Evolutionary conservation across 2,113 vertebrate genomes (phyloP), one percentile per base, ranked within the genome.

Genomic region (Tenebrosternarchus preto): DNA sequence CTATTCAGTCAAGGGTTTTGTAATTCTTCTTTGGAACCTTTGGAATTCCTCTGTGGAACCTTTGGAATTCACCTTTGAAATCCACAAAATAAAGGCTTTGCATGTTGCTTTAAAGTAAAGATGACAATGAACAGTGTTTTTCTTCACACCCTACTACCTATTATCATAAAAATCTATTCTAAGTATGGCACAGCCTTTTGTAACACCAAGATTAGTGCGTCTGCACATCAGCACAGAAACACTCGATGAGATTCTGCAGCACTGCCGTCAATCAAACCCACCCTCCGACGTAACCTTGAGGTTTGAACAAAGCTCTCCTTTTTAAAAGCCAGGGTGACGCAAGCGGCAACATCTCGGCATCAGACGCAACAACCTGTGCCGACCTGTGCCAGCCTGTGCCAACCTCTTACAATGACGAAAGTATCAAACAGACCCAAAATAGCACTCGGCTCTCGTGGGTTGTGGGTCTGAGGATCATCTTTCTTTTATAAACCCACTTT

Each of bases 371-470:
- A 82, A 82, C 80, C 60, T 82, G 76, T 76, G 66, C 80, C n/a
- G n/a, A n/a, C n/a, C n/a, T n/a, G 76, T 76, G 66, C 80, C 83
- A 82, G 79, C 80, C 60, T 82, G 76, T 76, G 66, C 80, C 82
- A 81, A 55, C 78, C 70, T 78, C 78, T 50, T 27, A 78, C 68
- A 55, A 66, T 84, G 82, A 80, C 82, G 78, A 80, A 80, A 80
- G 83, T 53, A 83, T 57, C 2, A 72, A 83, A 75, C 61, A 56
- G 46, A 70, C 79, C 31, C 55, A 73, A 79, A 83, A 81, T 79
- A 86, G 78, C 76, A 53, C 61, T 61, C 56, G 22, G 6, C 67
- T 77, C 73, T 66, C 74, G 0, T 55, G 81, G 77, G 84, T 74
- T 76, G 76, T 57, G 80, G 69, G 77, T 57, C 55, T 57, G 20